Conservation (phyloP, 64 coral and sea anemone species). For the Stichodactyla mertensii region DNA sequence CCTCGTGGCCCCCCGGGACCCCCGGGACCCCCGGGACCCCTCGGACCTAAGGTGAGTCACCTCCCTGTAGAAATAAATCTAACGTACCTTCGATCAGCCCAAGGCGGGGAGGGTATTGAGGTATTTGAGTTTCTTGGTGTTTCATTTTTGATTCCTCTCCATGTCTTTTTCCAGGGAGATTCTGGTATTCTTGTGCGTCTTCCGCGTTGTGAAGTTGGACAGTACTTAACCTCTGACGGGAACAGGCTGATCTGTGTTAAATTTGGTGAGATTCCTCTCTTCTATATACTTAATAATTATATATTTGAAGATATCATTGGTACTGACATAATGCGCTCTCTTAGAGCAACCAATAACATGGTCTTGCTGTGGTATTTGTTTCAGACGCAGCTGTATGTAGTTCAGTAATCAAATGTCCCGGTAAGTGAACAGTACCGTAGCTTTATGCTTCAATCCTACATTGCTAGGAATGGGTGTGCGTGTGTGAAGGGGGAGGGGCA, state of each 20-base stretch:
- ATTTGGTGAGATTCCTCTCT: slow-evolving; percentile 64
- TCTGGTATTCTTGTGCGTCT: slow-evolving; percentile 44
- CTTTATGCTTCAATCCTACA: no score
- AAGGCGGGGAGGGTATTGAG: neutral
- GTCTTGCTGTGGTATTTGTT: neutral
- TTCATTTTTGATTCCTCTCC: neutral
- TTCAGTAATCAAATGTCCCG: slow-evolving; percentile 37
- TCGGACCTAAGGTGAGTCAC: slow-evolving; percentile 34
- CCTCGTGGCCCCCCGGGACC: slow-evolving; percentile 22
- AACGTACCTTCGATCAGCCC: neutral
- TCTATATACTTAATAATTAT: neutral
- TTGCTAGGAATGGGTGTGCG: no score
- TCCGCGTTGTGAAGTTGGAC: slow-evolving; percentile 58
- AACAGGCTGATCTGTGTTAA: slow-evolving; percentile 62
- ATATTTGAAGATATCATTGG: no score
- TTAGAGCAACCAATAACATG: neutral
- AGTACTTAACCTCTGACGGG: slow-evolving; percentile 80
- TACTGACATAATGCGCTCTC: no score
- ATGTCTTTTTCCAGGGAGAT: slow-evolving; percentile 43
- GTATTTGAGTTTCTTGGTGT: no score
- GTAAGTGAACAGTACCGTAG: neutral
- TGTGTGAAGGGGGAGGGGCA: no score
- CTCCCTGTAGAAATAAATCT: no score
- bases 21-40: slow-evolving; percentile 24
- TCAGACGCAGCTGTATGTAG: slow-evolving; percentile 43